Conservation (phyloP, 2,888 invertebrate genomes). For the Sinohyriopsis cumingii region DNA sequence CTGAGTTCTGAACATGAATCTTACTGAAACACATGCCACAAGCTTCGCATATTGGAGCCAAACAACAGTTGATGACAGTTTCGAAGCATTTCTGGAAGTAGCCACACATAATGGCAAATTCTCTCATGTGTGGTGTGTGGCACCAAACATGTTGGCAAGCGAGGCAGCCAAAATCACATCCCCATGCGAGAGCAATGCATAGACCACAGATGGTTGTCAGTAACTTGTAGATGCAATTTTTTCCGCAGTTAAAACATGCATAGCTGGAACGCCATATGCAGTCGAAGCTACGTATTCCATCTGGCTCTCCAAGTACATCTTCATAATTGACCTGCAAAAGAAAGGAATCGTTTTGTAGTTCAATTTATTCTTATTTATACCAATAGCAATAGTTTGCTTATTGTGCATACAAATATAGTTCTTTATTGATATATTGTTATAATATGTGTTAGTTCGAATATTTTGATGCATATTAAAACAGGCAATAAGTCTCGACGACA, state of each 20-base stretch:
- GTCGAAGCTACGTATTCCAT: conserved; percentile 73
- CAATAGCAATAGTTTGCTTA: no score
- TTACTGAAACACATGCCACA: conserved; percentile 53
- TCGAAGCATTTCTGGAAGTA: conserved; percentile 70
- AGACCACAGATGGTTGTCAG: conserved; percentile 80
- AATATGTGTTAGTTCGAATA: no score
- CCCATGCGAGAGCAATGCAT: conserved; percentile 78
- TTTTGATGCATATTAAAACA: no score
- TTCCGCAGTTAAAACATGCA: conserved; percentile 77
- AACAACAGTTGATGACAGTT: conserved; percentile 73
- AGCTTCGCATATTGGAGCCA: conserved; percentile 79
- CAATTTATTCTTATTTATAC: no score
- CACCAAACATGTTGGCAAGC: conserved; percentile 82
- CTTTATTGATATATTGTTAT: no score
- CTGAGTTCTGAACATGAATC: conserved; percentile 18
- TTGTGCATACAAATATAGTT: no score
- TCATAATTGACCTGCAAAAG: conserved; percentile 46
- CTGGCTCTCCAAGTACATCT: conserved; percentile 62
- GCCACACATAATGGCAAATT: conserved; percentile 77
- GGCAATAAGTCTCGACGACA: no score
- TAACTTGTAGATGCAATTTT: conserved; percentile 81
- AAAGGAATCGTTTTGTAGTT: background rate
- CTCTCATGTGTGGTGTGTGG: conserved; percentile 79
- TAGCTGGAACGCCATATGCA: conserved; percentile 82
- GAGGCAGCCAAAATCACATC: conserved; percentile 71